phyloP scores from a whole-genome alignment of 2,113 vertebrate species.

The Hemiprocne comata region DNA sequence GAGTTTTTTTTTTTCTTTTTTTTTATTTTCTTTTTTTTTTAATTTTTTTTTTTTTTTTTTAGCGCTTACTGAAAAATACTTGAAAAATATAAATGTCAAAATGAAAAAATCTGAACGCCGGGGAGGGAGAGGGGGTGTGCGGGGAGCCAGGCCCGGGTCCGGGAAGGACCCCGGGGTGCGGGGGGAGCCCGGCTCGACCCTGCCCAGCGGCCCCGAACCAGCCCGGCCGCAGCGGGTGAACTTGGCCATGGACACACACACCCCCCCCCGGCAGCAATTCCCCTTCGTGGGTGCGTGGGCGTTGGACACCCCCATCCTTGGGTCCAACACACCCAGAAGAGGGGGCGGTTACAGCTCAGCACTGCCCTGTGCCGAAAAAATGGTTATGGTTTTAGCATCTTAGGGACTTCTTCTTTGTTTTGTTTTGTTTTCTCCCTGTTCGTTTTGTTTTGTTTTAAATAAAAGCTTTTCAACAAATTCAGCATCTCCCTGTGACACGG shows the following conservation, averaged over 20 bases:
- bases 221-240: neutral
- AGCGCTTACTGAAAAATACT: slow-evolving; percentile 53
- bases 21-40: neutral
- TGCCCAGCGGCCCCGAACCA: neutral
- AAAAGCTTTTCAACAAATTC: slow-evolving; percentile 10
- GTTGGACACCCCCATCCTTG: neutral
- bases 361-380: neutral
- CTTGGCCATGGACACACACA: neutral
- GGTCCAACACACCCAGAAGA: neutral
- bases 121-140: neutral
- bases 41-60: neutral
- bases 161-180: neutral
- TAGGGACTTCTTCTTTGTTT: neutral
- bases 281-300: neutral
- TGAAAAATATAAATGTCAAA: slow-evolving; percentile 42
- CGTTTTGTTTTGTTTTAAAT: neutral
- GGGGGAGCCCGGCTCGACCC: neutral
- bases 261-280: neutral
- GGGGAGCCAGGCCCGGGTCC: too few species aligned
- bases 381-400: neutral
- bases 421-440: neutral
- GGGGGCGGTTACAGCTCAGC: neutral
- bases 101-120: slow-evolving; percentile 1
- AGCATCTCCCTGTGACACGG: slow-evolving; percentile 27
- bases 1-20: neutral